Conservation (phyloP, 1,140 invertebrate genomes). For the Bombus terrestris region DNA sequence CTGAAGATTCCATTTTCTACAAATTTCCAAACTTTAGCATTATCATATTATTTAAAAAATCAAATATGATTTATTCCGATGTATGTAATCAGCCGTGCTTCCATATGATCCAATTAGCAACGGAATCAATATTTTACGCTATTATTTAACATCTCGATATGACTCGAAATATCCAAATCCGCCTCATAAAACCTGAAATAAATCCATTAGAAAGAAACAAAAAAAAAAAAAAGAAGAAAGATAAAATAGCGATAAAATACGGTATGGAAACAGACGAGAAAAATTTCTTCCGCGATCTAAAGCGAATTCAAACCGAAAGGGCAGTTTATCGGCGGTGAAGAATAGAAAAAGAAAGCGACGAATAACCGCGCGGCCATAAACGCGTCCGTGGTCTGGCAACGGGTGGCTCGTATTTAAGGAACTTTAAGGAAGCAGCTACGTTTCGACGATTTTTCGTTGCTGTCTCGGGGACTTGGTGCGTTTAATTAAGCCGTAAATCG, state of each 20-base stretch:
- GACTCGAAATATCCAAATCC: not conserved
- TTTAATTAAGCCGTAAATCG: slow-evolving; percentile 79
- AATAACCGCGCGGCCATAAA: slow-evolving; percentile 62
- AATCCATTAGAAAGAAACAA: not conserved
- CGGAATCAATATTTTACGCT: not conserved
- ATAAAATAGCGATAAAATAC: not conserved
- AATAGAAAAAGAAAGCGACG: slow-evolving; percentile 1
- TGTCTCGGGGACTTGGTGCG: slow-evolving; percentile 46
- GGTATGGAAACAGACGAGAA: not conserved
- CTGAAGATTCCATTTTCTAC: too few relatives aligned
- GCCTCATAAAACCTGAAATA: not conserved
- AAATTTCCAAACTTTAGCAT: not conserved
- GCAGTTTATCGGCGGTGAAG: slow-evolving; percentile 48
- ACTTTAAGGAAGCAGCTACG: slow-evolving; percentile 67
- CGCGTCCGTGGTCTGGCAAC: slow-evolving; percentile 49
- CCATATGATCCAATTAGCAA: not conserved
- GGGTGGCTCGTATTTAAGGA: slow-evolving; percentile 71
- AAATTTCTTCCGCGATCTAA: slow-evolving; percentile 32
- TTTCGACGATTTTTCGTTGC: slow-evolving; percentile 66
- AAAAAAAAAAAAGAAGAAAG: not conserved
- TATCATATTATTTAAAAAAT: not conserved
- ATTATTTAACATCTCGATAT: not conserved
- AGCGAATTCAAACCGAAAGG: not conserved
- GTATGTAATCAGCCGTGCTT: not conserved
- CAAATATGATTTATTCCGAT: not conserved